Conservation (phyloP, 2,113 vertebrate genomes). For the Entomyzon cyanotis region DNA sequence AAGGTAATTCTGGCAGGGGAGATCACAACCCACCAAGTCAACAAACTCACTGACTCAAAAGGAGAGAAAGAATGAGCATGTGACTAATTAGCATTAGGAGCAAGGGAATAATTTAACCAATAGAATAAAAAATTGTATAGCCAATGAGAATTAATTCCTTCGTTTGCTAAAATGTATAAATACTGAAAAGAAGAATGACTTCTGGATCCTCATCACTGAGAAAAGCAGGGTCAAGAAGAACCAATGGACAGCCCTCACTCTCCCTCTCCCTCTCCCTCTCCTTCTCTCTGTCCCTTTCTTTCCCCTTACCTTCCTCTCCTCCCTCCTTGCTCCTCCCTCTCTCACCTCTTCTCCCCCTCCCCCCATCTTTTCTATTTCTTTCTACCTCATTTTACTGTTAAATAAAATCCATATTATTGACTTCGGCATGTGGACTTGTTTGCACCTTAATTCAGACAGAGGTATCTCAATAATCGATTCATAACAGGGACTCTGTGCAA, state of each 20-base stretch:
- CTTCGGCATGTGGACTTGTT: neutral
- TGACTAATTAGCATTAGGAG: neutral
- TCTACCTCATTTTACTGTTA: neutral
- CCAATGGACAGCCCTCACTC: neutral
- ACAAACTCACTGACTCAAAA: neutral
- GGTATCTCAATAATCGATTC: neutral
- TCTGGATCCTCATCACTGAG: neutral
- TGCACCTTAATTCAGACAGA: fast-evolving
- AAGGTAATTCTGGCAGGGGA: neutral
- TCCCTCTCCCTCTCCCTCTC: neutral
- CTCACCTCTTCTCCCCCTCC: no score
- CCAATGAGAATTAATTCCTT: neutral
- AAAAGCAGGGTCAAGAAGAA: neutral
- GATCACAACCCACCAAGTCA: neutral
- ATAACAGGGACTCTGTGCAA: neutral
- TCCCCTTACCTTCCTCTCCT: neutral
- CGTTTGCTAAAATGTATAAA: neutral
- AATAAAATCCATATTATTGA: neutral
- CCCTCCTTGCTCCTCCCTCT: no score
- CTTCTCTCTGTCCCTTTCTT: neutral
- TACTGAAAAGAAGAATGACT: neutral
- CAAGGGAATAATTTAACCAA: neutral
- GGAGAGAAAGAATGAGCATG: neutral
- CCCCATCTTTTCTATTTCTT: neutral
- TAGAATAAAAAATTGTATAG: neutral